phyloP scores from a whole-genome alignment of 2,797 vertebrate genomes.

The Coregonus ussuriensis region DNA sequence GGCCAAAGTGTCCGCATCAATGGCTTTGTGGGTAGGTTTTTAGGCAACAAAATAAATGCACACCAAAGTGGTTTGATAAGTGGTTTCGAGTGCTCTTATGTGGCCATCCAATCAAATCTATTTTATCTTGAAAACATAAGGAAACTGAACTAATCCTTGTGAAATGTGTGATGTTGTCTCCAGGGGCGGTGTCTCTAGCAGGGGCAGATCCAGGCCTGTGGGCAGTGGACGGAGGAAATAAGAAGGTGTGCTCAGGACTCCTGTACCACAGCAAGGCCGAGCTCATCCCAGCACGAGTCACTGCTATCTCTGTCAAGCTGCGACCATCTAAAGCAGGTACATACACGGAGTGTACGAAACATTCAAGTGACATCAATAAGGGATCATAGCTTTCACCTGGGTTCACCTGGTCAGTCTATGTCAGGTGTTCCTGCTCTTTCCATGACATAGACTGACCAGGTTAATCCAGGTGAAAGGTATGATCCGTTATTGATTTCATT shows the following conservation, averaged over 20 bases:
- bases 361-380: not conserved
- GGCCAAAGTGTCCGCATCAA: constrained; percentile 84
- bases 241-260: constrained; percentile 84
- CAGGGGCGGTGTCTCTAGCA: constrained; percentile 85
- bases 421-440: no score
- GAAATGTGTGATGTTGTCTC: not conserved
- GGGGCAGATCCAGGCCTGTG: constrained; percentile 81
- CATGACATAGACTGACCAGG: no score
- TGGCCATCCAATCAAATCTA: not conserved
- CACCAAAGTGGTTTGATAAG: not conserved
- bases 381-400: no score
- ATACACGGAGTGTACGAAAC: not conserved
- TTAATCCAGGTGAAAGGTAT: no score
- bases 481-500: no score
- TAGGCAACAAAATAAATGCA: not conserved
- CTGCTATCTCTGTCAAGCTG: constrained; percentile 78
- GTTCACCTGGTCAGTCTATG: no score
- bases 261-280: constrained; percentile 85
- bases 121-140: not conserved
- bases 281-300: constrained; percentile 81
- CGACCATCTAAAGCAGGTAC: constrained; percentile 77
- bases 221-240: constrained; percentile 92
- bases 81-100: not conserved
- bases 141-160: not conserved
- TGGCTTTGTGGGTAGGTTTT: constrained; percentile 83